Base-by-base conservation (phyloP, 2,888 invertebrate species). In the Oasisia sp. region DNA sequence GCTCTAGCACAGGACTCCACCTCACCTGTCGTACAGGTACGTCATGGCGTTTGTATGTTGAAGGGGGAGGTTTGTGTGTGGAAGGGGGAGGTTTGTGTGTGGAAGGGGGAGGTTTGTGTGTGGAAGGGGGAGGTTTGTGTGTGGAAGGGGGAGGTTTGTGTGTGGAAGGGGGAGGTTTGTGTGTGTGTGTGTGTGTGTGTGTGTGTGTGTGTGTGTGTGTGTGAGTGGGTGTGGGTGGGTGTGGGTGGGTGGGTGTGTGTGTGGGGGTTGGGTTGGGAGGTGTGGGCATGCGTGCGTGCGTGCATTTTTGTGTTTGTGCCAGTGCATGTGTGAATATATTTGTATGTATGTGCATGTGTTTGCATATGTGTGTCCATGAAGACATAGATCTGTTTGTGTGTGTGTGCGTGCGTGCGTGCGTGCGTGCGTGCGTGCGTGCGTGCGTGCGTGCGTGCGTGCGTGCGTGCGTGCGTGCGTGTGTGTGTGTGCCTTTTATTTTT, bases 1-100 rank as follows among this genome's bases (percentile, higher is more conserved):
- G 99, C 99, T 0, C 97, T 99, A 89, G 99, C 99, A 0, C 99
- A 99, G 96, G 99, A 99, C 96, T 97, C 98, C 92, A 98, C 98
- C 0, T 98, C 99, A 50, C 98, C 99, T 0, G 98, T 99, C 93
- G 98, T 99, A n/a, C 99, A 99, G 97, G 98, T 98, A 94, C 95
- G 94, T 44, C 50, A 27, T 58, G 89, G 19, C 58, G n/a, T n/a
- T n/a, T n/a, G n/a, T n/a, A n/a, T n/a, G n/a, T n/a, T n/a, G n/a
- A n/a, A n/a, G n/a, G n/a, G n/a, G n/a, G n/a, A n/a, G n/a, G n/a
- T n/a, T n/a, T 19, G 74, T 19, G 27, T 27, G 74, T n/a, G 74
- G 14, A 0, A 5, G n/a, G 4, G 74, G 2, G 14, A n/a, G 5
- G 74, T n/a, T 27, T 27, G 14, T 8, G 74, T 7, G 74, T 74